Evolutionary conservation across 2,797 vertebrate genomes (phyloP).

Genomic region (Hipposideros larvatus): DNA sequence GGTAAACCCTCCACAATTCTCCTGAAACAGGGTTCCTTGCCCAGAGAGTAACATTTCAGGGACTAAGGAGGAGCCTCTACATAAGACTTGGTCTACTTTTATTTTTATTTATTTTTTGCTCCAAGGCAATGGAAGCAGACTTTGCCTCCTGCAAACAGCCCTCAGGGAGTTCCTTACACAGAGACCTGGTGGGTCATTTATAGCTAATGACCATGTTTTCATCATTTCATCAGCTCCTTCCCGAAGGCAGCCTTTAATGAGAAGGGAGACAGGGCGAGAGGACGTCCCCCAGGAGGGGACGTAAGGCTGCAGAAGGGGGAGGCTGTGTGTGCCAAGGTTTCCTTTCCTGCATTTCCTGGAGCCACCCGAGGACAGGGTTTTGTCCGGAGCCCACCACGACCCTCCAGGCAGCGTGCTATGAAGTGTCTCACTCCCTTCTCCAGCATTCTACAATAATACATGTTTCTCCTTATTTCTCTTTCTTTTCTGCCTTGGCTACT

Average conservation of each 20-base stretch:
- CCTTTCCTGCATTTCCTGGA: neutral
- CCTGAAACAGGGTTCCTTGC: neutral
- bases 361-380: neutral
- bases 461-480: neutral
- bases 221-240: neutral
- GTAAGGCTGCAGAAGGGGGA: neutral
- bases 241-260: slow-evolving; percentile 23
- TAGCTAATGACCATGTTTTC: neutral
- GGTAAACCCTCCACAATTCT: neutral
- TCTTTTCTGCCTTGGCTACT: neutral
- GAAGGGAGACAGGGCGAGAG: neutral
- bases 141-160: neutral
- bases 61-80: neutral
- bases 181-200: neutral
- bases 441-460: neutral
- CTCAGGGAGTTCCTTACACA: neutral
- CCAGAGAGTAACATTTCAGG: neutral
- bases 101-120: slow-evolving; percentile 25
- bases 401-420: neutral
- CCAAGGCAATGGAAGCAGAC: slow-evolving; percentile 48
- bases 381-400: neutral
- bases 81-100: slow-evolving; percentile 1
- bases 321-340: neutral
- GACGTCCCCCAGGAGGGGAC: neutral
- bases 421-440: neutral